Evolutionary conservation across 35 echinoderm and acorn worm species (phyloP).

Genomic region (Apostichopus parvimensis): DNA sequence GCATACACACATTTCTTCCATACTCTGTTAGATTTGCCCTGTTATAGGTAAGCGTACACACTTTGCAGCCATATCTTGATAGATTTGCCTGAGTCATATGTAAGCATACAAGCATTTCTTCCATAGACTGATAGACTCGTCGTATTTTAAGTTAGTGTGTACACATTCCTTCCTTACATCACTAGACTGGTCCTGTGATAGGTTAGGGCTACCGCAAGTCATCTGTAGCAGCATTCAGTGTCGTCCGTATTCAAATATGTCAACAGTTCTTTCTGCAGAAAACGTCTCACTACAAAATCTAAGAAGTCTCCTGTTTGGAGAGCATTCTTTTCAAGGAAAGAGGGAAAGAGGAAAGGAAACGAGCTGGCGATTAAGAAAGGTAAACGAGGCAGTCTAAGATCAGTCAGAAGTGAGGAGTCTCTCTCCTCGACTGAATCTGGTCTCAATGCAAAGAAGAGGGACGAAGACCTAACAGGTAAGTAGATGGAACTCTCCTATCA

Average conservation of each 20-base stretch:
- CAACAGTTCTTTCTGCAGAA: conserved; percentile 32
- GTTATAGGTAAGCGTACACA: no score
- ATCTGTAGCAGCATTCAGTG: background rate
- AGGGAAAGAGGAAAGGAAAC: conserved; percentile 70
- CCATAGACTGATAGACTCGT: no score
- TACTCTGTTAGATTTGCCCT: no score
- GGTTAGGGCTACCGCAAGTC: background rate
- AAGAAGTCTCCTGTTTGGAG: conserved; percentile 91
- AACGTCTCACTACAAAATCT: conserved; percentile 66
- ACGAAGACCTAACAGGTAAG: conserved; percentile 17
- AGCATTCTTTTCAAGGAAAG: conserved; percentile 74
- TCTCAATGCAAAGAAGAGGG: conserved; percentile 12
- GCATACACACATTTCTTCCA: background rate
- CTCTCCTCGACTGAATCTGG: conserved; percentile 62
- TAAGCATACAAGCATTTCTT: no score
- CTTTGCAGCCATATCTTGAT: no score
- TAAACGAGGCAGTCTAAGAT: conserved; percentile 62
- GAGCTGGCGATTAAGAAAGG: conserved; percentile 38
- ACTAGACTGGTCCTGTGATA: background rate
- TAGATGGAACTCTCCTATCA: no score
- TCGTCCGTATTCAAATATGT: background rate
- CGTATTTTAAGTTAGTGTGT: no score
- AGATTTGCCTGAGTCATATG: no score
- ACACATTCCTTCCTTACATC: background rate
- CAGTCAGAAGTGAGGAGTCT: conserved; percentile 82